Evolutionary conservation across 2,113 vertebrate species (phyloP), one percentile per base, ranked within the genome.

Genomic region (Epinephelus moara): DNA sequence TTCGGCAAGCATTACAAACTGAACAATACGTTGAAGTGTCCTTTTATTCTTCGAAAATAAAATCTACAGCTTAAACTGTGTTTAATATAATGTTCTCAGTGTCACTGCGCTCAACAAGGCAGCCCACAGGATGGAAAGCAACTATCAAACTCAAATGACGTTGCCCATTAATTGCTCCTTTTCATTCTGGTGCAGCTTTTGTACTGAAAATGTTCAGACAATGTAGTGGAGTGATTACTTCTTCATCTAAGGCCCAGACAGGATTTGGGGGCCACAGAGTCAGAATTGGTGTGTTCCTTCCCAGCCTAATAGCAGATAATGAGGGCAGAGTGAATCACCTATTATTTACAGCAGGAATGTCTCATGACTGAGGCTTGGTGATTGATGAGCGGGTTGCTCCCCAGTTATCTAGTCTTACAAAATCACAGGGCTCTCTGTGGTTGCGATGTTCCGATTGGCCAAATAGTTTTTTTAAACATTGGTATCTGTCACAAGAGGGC

Each of bases 301-400:
- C 69, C 83, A 78, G 81, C 21, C 30, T 93, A 94, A 94, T 94
- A 82, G 78, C 87, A 79, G 88, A 94, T 91, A 94, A 94, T 93
- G 84, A 87, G 68, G 7, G 66, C 79, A 19, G 75, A 62, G 84
- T 80, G 85, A 89, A 88, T 92, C 78, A 85, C 83, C 62, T 86
- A 66, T 8, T 80, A 70, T 88, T 88, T 86, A 70, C 75, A 76
- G 77, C 85, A 74, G 85, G 84, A 85, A 84, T 82, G 86, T 86
- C 78, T 89, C 64, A n/a, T 17, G 85, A 90, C 82, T 60, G 45
- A 85, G 57, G 62, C 68, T 55, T 0, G 42, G 60, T 89, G 83
- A 93, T 93, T 89, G 88, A 94, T 91, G 88, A 92, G 87, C 25
- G 75, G 81, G 83, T 76, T 82, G 63, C 21, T 47, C 66, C 68